Evolutionary conservation across 2,113 vertebrate genomes (phyloP).

Genomic region (Halichoeres trimaculatus): DNA sequence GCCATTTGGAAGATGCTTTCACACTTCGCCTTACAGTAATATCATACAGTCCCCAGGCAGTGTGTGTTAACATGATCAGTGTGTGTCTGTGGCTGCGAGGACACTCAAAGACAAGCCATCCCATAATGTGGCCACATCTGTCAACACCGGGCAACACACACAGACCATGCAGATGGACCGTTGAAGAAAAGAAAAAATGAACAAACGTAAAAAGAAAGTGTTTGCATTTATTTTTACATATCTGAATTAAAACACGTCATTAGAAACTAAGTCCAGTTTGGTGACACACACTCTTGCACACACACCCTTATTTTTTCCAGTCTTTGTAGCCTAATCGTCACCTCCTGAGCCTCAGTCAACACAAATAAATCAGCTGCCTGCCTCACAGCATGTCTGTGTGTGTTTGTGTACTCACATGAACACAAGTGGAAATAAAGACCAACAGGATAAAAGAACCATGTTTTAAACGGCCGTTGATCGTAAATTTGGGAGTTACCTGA

Average conservation of each 20-base stretch:
- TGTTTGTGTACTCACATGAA: slow-evolving; percentile 25
- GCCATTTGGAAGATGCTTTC: slow-evolving; percentile 71
- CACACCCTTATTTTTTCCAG: slow-evolving; percentile 12
- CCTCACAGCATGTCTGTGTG: slow-evolving; percentile 53
- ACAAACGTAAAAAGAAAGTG: background rate
- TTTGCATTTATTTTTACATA: slow-evolving; percentile 1
- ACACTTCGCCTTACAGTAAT: slow-evolving; percentile 69
- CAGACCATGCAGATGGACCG: slow-evolving; percentile 10
- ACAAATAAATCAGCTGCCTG: slow-evolving; percentile 72
- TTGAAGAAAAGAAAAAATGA: background rate
- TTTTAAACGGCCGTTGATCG: background rate
- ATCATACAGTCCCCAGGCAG: slow-evolving; percentile 60
- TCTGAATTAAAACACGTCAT: slow-evolving; percentile 1
- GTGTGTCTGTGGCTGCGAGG: slow-evolving; percentile 40
- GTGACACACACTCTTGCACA: slow-evolving; percentile 10
- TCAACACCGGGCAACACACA: slow-evolving; percentile 37
- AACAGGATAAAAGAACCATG: background rate
- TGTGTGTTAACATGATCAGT: slow-evolving; percentile 63
- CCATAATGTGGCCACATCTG: slow-evolving; percentile 48
- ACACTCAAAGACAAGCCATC: slow-evolving; percentile 38
- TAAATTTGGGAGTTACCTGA: slow-evolving; percentile 86
- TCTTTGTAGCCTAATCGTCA: slow-evolving; percentile 64
- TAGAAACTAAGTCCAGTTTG: slow-evolving; percentile 26
- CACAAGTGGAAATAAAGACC: slow-evolving; percentile 2
- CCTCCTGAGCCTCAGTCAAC: slow-evolving; percentile 80